phyloP scores from a whole-genome alignment of 2,888 invertebrate species.

The Apamea sordens region DNA sequence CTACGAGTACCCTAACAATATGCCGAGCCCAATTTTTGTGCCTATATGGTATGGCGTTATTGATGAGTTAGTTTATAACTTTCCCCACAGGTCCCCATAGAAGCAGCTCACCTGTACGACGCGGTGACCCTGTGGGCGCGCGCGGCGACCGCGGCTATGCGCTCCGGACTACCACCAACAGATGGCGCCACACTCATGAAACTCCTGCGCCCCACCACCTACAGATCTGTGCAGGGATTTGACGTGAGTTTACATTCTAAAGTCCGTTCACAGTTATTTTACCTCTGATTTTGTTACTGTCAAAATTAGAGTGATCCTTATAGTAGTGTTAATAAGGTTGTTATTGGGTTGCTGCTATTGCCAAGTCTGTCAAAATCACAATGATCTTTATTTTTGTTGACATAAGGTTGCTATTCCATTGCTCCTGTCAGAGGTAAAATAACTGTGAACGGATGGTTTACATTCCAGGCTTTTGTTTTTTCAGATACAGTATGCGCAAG shows the following conservation, averaged over 20 bases:
- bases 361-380: background rate
- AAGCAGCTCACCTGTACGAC: slow-evolving; percentile 96
- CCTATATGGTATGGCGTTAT: background rate
- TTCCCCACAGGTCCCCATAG: slow-evolving; percentile 92
- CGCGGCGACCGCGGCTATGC: slow-evolving; percentile 94
- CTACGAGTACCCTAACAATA: background rate
- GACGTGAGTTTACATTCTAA: slow-evolving; percentile 91
- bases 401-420: background rate
- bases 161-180: slow-evolving; percentile 92
- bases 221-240: slow-evolving; percentile 94
- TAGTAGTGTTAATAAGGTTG: background rate
- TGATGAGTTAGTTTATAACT: background rate
- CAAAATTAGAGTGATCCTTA: background rate
- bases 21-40: background rate
- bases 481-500: background rate
- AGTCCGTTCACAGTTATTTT: background rate
- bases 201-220: slow-evolving; percentile 94
- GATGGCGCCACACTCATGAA: slow-evolving; percentile 94
- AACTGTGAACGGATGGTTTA: background rate
- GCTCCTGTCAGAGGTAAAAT: background rate
- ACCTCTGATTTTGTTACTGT: background rate
- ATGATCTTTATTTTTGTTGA: background rate
- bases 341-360: background rate
- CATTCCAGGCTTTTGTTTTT: background rate
- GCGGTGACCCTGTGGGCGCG: slow-evolving; percentile 96